Evolutionary conservation across 2,888 invertebrate genomes (phyloP), one percentile per base, ranked within the genome.

Genomic region (Zygaena filipendulae): DNA sequence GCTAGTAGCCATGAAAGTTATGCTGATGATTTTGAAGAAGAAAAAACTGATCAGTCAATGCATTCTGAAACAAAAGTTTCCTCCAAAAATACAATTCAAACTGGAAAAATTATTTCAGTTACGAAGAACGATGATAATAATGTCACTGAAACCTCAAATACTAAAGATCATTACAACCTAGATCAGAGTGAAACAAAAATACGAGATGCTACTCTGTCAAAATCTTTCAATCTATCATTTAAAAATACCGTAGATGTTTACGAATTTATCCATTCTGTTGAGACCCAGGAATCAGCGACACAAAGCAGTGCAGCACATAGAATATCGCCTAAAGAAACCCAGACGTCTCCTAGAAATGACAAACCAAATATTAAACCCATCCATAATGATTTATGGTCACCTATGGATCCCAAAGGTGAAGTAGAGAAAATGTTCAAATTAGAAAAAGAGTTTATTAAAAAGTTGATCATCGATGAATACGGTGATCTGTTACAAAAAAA

Each of bases 1-100:
- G 40, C 40, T 12, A 52, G 46, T 20, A 59, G 39, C 13, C 35
- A 54, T 38, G 59, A 66, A 23, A 77, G 67, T 30, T 80, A 80
- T 38, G 64, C 43, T 26, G 80, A 81, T 43, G 80, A 81, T 45
- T 81, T 81, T 42, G 80, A 80, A 43, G 71, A 68, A 26, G 70
- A 70, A n/a, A 68, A 64, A 38, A 59, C 69, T 3, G 58, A 61
- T 14, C 38, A 39, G n/a, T 52, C 56, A 9, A 40, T 29, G 18
- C 30, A 38, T 20, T 43, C 42, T 16, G 37, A 24, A 25, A n/a
- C n/a, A n/a, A n/a, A n/a, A n/a, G n/a, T n/a, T n/a, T n/a, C n/a
- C n/a, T n/a, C n/a, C n/a, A n/a, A n/a, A n/a, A n/a, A n/a, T n/a
- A n/a, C n/a, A n/a, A n/a, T n/a, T n/a, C n/a, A n/a, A n/a, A n/a